A percentile compares a stretch with the other conserved stretches of the same genome.
phyloP scores from a whole-genome alignment of 1,140 invertebrate genomes.

The Formica selysi region DNA sequence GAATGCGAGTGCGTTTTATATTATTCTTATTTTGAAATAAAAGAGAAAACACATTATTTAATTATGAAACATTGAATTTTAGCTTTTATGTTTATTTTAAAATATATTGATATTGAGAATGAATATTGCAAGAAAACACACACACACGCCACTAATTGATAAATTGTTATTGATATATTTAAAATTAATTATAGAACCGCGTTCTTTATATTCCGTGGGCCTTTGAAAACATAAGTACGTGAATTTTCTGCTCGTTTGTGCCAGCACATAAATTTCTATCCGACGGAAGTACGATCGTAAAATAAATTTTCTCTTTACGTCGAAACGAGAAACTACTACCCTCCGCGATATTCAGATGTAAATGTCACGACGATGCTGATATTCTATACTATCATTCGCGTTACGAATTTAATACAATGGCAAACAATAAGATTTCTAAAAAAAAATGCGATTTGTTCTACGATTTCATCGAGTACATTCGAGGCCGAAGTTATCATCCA shows the following conservation, averaged over 20 bases:
- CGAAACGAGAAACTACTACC: constrained; percentile 41
- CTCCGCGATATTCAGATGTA: neutral
- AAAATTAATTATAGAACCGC: neutral
- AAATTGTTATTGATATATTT: neutral
- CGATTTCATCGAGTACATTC: neutral
- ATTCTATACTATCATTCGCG: neutral
- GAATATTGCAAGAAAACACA: neutral
- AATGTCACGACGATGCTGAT: neutral
- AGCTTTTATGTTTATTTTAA: neutral
- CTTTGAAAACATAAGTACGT: neutral
- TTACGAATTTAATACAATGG: neutral
- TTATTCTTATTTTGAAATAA: constrained; percentile 28
- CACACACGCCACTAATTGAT: neutral
- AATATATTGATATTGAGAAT: neutral
- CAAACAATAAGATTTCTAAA: neutral
- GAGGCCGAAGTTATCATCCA: neutral
- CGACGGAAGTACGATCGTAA: constrained; percentile 13
- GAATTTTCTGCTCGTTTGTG: constrained; percentile 35
- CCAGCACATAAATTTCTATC: constrained; percentile 46
- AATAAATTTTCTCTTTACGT: constrained; percentile 61
- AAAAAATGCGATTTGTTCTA: neutral
- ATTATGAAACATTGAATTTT: neutral
- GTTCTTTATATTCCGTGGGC: neutral
- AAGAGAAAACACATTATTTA: neutral
- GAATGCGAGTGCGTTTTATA: neutral